Conservation (phyloP, 2,888 invertebrate genomes). For the Lysandra coridon region DNA sequence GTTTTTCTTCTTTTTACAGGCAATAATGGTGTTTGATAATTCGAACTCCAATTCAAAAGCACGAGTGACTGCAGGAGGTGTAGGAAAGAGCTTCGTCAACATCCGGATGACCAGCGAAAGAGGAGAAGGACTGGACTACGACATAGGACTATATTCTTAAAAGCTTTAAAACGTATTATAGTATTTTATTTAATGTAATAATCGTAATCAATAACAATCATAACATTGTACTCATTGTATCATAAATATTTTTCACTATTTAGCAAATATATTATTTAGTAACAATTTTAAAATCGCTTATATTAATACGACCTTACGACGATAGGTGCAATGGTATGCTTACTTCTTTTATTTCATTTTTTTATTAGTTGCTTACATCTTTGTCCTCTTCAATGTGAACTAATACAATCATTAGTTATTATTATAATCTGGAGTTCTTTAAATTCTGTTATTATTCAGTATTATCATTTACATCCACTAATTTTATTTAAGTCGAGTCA, state of each 20-base stretch:
- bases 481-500: too few species aligned
- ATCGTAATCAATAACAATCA: not conserved
- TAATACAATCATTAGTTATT: too few species aligned
- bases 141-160: constrained; percentile 50
- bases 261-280: too few species aligned
- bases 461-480: too few species aligned
- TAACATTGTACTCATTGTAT: not conserved
- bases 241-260: not conserved
- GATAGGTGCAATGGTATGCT: too few species aligned
- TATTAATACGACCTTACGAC: too few species aligned
- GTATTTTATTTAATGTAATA: not conserved
- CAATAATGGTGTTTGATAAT: constrained; percentile 50
- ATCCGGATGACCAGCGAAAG: constrained; percentile 51
- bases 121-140: constrained; percentile 51
- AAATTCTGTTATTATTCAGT: too few species aligned
- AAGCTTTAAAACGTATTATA: not conserved
- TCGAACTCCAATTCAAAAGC: constrained; percentile 49
- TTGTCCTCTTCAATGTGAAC: too few species aligned
- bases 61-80: constrained; percentile 51
- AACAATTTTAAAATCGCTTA: too few species aligned
- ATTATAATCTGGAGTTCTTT: too few species aligned
- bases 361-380: too few species aligned
- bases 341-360: too few species aligned
- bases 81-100: constrained; percentile 51
- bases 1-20: constrained; percentile 46